Evolutionary conservation across 2,797 vertebrate genomes (phyloP).

Genomic region (Falco biarmicus): DNA sequence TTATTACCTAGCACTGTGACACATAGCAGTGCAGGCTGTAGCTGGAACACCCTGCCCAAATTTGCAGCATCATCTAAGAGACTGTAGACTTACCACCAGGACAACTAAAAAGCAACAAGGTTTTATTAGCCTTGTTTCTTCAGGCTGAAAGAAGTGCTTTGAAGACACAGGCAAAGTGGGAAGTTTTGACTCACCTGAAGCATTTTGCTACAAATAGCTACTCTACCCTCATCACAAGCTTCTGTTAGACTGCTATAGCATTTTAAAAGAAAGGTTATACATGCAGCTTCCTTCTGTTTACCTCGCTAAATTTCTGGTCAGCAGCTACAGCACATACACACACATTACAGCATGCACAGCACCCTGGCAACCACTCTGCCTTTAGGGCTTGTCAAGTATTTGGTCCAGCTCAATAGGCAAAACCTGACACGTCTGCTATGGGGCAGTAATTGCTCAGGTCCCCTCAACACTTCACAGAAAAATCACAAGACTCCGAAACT

Average conservation of each 20-base stretch:
- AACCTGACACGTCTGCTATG: background rate
- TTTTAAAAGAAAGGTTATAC: background rate
- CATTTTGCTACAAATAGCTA: conserved; percentile 46
- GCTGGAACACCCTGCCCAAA: background rate
- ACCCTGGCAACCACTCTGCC: background rate
- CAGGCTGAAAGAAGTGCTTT: conserved; percentile 24
- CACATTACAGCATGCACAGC: background rate
- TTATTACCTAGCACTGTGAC: background rate
- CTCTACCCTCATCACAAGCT: background rate
- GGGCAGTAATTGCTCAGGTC: background rate
- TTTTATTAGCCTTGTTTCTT: conserved; percentile 43
- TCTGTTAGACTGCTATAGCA: background rate
- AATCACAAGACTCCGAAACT: background rate
- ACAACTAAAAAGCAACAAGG: background rate
- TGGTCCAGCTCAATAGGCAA: background rate
- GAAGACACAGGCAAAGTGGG: conserved; percentile 47
- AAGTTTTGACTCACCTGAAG: conserved; percentile 42
- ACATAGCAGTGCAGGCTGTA: background rate
- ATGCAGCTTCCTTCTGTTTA: background rate
- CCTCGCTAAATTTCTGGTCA: background rate
- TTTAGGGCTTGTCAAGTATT: background rate
- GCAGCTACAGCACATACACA: background rate
- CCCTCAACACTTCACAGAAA: background rate
- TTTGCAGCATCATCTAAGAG: conserved; percentile 12
- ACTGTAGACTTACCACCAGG: background rate